phyloP scores from a whole-genome alignment of 2,113 vertebrate genomes.

The Propithecus coquereli region DNA sequence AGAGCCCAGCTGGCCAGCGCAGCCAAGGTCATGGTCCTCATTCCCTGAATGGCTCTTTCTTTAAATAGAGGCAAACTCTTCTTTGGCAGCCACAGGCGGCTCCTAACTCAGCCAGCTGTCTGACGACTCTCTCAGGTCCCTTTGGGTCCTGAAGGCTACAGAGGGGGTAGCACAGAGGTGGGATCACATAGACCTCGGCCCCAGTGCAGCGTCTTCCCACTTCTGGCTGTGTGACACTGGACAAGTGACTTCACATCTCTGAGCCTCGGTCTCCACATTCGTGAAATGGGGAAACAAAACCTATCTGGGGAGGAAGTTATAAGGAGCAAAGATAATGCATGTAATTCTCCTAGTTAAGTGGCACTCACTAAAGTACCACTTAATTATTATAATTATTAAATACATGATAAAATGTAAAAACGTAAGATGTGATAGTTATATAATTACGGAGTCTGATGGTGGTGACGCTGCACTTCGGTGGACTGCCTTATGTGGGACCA shows the following conservation, averaged over 20 bases:
- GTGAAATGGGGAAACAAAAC: not conserved
- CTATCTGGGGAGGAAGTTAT: not conserved
- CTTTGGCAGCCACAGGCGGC: not conserved
- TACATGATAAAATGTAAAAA: not conserved
- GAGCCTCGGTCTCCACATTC: not conserved
- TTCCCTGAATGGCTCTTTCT: slow-evolving; percentile 16
- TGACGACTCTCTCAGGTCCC: not conserved
- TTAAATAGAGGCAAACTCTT: not conserved
- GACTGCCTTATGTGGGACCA: not conserved
- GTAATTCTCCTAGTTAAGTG: too few species aligned
- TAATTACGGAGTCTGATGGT: not conserved
- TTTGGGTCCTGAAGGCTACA: not conserved
- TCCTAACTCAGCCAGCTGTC: slow-evolving; percentile 17
- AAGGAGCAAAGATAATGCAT: not conserved
- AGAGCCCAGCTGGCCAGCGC: slow-evolving; percentile 41
- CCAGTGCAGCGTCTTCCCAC: rapidly evolving
- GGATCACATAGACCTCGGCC: not conserved
- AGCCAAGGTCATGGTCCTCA: not conserved
- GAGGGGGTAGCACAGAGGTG: not conserved
- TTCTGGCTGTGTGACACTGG: not conserved
- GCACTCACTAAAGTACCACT: not conserved
- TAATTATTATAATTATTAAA: not conserved
- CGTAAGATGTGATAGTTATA: rapidly evolving
- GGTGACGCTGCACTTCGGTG: not conserved
- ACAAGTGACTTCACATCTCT: not conserved